Conservation (phyloP, 1,140 invertebrate species). For the Leptoteleia sp. region DNA sequence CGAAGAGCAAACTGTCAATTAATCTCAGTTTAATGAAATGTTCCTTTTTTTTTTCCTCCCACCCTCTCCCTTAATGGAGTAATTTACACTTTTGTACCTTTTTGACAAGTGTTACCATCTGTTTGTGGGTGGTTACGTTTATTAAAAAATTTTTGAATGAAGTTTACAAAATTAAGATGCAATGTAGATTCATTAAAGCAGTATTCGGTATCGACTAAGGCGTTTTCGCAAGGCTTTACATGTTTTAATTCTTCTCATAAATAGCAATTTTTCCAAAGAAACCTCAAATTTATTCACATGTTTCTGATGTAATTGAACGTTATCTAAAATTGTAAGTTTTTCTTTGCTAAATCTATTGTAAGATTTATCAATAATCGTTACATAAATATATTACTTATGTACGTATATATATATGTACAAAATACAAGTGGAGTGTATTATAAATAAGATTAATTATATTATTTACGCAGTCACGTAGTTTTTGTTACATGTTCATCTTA, state of each 20-base stretch:
- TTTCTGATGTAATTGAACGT: constrained; percentile 23
- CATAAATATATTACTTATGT: constrained; percentile 34
- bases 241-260: no score
- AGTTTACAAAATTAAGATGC: neutral
- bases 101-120: constrained; percentile 14
- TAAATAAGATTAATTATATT: constrained; percentile 29
- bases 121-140: constrained; percentile 1
- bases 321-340: constrained; percentile 33
- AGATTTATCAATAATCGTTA: constrained; percentile 47
- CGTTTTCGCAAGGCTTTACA: neutral
- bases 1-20: constrained; percentile 8
- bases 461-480: constrained; percentile 13
- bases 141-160: constrained; percentile 7
- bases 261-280: constrained; percentile 36
- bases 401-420: constrained; percentile 17
- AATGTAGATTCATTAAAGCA: constrained; percentile 5
- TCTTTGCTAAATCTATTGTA: neutral
- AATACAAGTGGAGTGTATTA: constrained; percentile 16
- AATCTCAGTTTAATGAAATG: constrained; percentile 18
- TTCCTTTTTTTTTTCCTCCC: constrained; percentile 18
- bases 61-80: neutral
- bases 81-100: constrained; percentile 39
- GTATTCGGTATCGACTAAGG: constrained; percentile 6
- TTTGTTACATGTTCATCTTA: constrained; percentile 14
- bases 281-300: constrained; percentile 20